These are phyloP conservation scores for Cataglyphis hispanica DNA, from an alignment of 1,140 invertebrate genomes.

Conservation along the genomic window DNA sequence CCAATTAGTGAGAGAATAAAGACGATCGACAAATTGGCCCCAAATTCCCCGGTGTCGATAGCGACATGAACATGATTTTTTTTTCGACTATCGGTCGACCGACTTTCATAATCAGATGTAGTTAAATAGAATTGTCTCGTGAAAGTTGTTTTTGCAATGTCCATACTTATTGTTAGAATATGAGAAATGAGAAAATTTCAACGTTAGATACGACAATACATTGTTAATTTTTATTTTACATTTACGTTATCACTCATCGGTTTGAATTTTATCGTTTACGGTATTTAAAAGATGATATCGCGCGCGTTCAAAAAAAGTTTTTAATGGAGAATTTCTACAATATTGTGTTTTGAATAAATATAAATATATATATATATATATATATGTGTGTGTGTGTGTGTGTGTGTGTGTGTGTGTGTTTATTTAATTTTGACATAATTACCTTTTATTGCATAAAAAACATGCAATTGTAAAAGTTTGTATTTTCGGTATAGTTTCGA, in stretches of 20 bases:
- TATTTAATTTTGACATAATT: too few species aligned
- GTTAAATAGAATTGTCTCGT: background rate
- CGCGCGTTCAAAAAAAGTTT: background rate
- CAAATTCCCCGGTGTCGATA: constrained; percentile 38
- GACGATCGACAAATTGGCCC: constrained; percentile 59
- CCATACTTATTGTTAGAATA: background rate
- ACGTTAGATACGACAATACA: background rate
- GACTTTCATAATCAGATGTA: background rate
- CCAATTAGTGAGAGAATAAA: constrained; percentile 21
- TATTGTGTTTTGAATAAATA: background rate
- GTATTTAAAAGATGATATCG: background rate
- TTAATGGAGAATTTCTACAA: background rate
- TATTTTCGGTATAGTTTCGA: background rate
- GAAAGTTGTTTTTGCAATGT: background rate
- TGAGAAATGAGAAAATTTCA: constrained; percentile 3
- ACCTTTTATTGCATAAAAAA: too few species aligned
- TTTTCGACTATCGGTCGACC: background rate
- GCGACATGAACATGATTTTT: constrained; percentile 33
- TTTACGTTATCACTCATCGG: background rate
- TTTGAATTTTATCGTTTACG: background rate
- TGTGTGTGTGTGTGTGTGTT: too few species aligned
- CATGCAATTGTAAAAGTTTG: background rate
- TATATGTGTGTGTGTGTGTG: too few species aligned
- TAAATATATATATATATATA: background rate
- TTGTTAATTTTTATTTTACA: constrained; percentile 20